Percentiles rank a stretch among this genome's conserved stretches.
phyloP scores from a whole-genome alignment of 2,797 vertebrate genomes.

The Diceros bicornis region DNA sequence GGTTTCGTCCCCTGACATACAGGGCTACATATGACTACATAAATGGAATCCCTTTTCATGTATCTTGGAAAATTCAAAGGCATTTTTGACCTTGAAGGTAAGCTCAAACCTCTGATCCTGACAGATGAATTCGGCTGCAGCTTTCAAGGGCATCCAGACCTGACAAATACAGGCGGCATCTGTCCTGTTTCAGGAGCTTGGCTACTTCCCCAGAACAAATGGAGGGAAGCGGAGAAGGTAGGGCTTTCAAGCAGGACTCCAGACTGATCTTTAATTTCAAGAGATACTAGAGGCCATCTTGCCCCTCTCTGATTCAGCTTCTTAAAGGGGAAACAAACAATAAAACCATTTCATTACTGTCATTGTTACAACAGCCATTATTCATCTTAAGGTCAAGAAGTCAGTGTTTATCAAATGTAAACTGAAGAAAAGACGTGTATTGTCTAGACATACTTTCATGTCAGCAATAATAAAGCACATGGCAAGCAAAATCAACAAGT shows the following conservation, averaged over 20 bases:
- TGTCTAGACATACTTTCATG: neutral
- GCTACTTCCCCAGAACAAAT: slow-evolving; percentile 39
- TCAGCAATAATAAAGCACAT: slow-evolving; percentile 1
- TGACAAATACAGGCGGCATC: neutral
- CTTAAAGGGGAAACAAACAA: slow-evolving; percentile 31
- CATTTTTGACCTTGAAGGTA: slow-evolving; percentile 41
- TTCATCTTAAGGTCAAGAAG: slow-evolving; percentile 28
- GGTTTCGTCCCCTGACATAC: neutral
- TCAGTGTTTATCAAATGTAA: neutral
- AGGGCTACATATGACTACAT: neutral
- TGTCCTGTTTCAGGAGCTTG: slow-evolving; percentile 1
- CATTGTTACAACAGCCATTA: neutral
- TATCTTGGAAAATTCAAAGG: slow-evolving; percentile 30
- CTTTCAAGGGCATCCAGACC: slow-evolving; percentile 26
- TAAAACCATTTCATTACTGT: neutral
- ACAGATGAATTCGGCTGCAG: neutral
- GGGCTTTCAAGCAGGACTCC: neutral
- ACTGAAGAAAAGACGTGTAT: neutral
- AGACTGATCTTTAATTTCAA: neutral
- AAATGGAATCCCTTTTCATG: neutral
- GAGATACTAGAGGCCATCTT: neutral
- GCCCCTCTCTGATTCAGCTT: neutral
- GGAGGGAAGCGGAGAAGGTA: neutral
- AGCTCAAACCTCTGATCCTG: slow-evolving; percentile 38
- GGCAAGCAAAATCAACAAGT: slow-evolving; percentile 6